Evolutionary conservation across 2,797 vertebrate genomes (phyloP), one percentile per base, ranked within the genome.

Genomic region (Babyrousa celebensis): DNA sequence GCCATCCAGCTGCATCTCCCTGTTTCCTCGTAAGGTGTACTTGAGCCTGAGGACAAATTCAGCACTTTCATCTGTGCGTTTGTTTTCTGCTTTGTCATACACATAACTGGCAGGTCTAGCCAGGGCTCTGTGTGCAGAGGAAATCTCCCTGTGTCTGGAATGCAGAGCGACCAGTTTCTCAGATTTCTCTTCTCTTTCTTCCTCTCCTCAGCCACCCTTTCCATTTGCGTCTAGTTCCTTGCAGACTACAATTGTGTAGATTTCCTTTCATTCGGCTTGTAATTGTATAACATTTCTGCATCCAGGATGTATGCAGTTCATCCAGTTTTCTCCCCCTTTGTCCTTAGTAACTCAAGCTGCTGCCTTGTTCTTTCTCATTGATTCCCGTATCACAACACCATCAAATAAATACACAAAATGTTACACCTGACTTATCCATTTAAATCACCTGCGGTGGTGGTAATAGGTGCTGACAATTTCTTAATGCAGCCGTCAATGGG

Each of bases 21-120:
- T 0, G 0, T 65, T 58, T 87, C n/a, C 97, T 96, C 92, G 89
- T 94, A 89, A 92, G 65, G 29, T 62, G 78, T 63, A n/a, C 60
- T 62, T n/a, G 93, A 85, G 32, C 91, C 80, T 40, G 71, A 97
- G 94, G 87, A 78, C 93, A 95, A 92, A 79, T 95, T 92, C 40
- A 2, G 84, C 97, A 97, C 97, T 98, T 98, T 97, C 97, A 98
- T 98, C 98, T 88, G 83, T 90, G 91, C 79, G 85, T 98, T 98
- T 97, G 89, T 85, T 98, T 99, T 98, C 97, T 98, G 98, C 98
- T 98, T 98, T 98, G 98, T 98, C 98, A 98, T 98, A 98, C 97
- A 96, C 96, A 89, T 96, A 98, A 97, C 97, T 98, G 96, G 98
- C 85, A 90, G 97, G 97, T 97, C 98, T 97, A 15, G 0, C 95